Evolutionary conservation across 2,888 invertebrate genomes (phyloP).

Genomic region (Amphipoea lucens): DNA sequence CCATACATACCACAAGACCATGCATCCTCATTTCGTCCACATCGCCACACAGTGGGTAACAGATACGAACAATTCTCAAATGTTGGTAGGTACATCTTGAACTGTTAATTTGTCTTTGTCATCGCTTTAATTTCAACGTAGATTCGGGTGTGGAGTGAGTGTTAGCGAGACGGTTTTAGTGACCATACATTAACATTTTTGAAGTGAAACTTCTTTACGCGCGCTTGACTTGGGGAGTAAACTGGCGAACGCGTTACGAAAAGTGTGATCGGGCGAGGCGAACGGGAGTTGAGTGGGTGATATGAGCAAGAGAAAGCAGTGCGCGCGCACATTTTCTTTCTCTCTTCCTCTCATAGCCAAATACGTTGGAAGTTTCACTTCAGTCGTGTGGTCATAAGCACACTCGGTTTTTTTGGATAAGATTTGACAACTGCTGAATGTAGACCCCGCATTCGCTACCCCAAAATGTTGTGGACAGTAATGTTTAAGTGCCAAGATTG

Average conservation of each 20-base stretch:
- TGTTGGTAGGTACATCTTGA: slow-evolving; percentile 56
- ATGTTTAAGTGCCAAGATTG: not conserved
- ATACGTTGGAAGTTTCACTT: too few species aligned
- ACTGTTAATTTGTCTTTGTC: slow-evolving; percentile 70
- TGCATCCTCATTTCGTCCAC: slow-evolving; percentile 24
- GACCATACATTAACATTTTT: not conserved
- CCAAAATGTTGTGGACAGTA: not conserved
- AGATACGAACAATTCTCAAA: slow-evolving; percentile 44
- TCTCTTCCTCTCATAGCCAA: too few species aligned
- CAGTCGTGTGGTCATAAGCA: too few species aligned
- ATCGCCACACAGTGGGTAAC: slow-evolving; percentile 11
- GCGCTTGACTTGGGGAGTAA: too few species aligned
- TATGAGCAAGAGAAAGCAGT: too few species aligned
- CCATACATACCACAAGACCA: not conserved
- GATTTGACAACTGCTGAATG: not conserved
- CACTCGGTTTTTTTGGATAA: not conserved
- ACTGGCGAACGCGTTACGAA: too few species aligned
- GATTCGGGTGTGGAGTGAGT: slow-evolving; percentile 40
- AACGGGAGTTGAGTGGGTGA: too few species aligned
- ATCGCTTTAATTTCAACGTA: slow-evolving; percentile 66
- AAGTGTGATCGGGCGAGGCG: too few species aligned
- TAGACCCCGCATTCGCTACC: not conserved
- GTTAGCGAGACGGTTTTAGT: slow-evolving; percentile 6
- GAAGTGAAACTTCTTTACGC: too few species aligned
- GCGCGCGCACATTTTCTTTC: too few species aligned